Percentiles rank a stretch among this genome's conserved stretches.
Conservation (phyloP, 2,888 invertebrate genomes). For the Clostera curtula region DNA sequence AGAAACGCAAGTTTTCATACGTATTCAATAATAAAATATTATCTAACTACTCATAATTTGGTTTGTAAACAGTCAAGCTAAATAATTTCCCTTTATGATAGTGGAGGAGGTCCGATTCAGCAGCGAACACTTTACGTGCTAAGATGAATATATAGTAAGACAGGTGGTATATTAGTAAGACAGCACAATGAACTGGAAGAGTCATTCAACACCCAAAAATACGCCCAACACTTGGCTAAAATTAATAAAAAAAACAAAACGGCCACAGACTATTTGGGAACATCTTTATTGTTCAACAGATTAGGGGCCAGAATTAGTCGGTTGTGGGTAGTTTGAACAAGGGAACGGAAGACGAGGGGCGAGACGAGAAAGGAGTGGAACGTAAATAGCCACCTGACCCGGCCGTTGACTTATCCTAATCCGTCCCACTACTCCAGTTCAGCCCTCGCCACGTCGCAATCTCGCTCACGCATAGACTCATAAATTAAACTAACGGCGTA, state of each 20-base stretch:
- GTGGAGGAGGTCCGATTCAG: too few species aligned
- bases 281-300: constrained; percentile 42
- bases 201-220: neutral
- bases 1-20: too few species aligned
- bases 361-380: constrained; percentile 45
- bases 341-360: constrained; percentile 47
- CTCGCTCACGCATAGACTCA: constrained; percentile 13
- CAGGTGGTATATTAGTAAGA: too few species aligned
- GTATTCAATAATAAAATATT: too few species aligned
- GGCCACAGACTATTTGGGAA: constrained; percentile 21
- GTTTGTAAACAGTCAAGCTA: too few species aligned
- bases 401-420: constrained; percentile 75
- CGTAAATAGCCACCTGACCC: constrained; percentile 72
- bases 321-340: constrained; percentile 53
- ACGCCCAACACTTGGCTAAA: constrained; percentile 5
- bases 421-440: constrained; percentile 73
- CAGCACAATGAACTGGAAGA: too few species aligned
- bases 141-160: too few species aligned
- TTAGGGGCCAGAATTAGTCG: constrained; percentile 58
- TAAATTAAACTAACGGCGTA: neutral
- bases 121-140: too few species aligned
- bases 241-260: constrained; percentile 20
- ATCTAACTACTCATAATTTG: too few species aligned
- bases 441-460: constrained; percentile 34
- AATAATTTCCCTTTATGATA: too few species aligned